Conservation (phyloP, 2,888 invertebrate species). For the Podabrus alpinus region DNA sequence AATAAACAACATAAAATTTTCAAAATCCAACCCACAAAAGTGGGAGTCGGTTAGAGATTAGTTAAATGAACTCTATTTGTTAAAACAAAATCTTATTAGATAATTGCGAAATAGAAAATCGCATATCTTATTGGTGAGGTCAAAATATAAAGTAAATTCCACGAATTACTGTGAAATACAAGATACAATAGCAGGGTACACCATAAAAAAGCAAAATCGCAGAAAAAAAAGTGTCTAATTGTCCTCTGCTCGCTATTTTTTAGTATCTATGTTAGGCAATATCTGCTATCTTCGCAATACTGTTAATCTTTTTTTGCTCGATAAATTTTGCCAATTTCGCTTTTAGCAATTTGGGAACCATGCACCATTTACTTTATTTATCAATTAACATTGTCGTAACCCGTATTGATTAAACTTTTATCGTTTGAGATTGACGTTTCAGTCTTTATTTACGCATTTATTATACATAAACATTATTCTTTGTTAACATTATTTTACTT, state of each 20-base stretch:
- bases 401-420: constrained; percentile 16
- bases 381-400: constrained; percentile 8
- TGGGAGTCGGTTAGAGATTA: no score
- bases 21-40: no score
- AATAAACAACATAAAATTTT: no score
- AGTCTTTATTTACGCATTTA: constrained; percentile 18
- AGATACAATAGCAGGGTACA: no score
- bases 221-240: no score
- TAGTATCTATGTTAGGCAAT: background rate
- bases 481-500: constrained; percentile 6
- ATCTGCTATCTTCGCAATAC: background rate
- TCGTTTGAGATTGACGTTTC: constrained; percentile 9
- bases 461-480: constrained; percentile 7
- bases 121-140: no score
- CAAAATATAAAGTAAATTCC: no score
- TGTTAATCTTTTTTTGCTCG: background rate
- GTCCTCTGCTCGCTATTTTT: background rate
- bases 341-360: background rate
- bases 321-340: background rate
- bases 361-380: constrained; percentile 10
- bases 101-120: no score
- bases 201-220: no score
- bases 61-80: no score
- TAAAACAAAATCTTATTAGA: no score
- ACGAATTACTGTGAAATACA: no score